A percentile compares a stretch with the other conserved stretches of the same genome.
Evolutionary conservation across 2,888 invertebrate species (phyloP).

Genomic region (Cryptus viduatorius): DNA sequence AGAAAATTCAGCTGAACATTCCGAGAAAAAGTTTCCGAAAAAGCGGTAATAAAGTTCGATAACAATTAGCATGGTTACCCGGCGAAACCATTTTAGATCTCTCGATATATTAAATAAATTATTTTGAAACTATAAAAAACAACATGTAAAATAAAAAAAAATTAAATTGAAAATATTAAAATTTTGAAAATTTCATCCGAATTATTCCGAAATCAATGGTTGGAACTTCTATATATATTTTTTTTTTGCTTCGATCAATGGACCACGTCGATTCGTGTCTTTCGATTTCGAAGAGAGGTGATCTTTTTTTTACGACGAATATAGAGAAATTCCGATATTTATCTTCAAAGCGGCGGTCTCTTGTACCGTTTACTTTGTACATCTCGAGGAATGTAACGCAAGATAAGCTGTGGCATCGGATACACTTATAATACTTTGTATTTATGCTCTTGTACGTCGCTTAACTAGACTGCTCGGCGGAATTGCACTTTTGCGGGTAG

Average conservation of each 20-base stretch:
- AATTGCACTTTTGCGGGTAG: slow-evolving; percentile 35
- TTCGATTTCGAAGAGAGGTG: neutral
- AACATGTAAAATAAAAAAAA: neutral
- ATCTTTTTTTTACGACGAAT: too few species aligned
- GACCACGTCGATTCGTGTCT: too few species aligned
- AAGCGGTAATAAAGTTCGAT: too few species aligned
- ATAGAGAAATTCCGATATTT: too few species aligned
- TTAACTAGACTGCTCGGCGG: slow-evolving; percentile 11
- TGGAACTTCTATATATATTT: neutral
- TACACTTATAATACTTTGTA: slow-evolving; percentile 32
- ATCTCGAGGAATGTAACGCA: neutral
- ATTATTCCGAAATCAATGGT: too few species aligned
- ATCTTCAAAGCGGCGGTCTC: neutral
- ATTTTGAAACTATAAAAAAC: too few species aligned
- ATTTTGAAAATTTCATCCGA: neutral
- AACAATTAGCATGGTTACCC: too few species aligned
- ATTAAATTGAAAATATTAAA: neutral
- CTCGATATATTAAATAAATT: too few species aligned
- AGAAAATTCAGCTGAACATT: too few species aligned
- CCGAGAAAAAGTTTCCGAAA: too few species aligned
- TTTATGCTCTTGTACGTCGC: neutral
- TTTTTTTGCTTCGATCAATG: too few species aligned
- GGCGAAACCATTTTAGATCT: too few species aligned
- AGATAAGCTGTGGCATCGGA: neutral
- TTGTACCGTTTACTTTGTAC: neutral